These are phyloP conservation scores for Ovis aries DNA, from an alignment of 2,113 vertebrate species.

Conservation along the genomic window ARS-UI_Ramb_v3.0 NC_082741.1:10321501-10322000, in stretches of 20 bases:
- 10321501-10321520: too few relatives aligned
- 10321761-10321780: neutral
- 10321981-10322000: too few relatives aligned
- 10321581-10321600: neutral
- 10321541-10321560: neutral
- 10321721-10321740: neutral
- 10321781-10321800: neutral
- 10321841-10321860: neutral
- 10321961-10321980: too few relatives aligned
- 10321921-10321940: too few relatives aligned
- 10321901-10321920: neutral
- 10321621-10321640: neutral
- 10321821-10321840: accelerated
- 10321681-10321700: neutral
- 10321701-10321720: neutral
- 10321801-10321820: neutral
- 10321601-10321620: neutral
- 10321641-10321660: neutral
- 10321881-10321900: neutral
- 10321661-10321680: neutral
- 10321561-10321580: neutral
- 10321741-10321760: neutral
- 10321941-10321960: too few relatives aligned
- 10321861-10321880: neutral
- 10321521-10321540: neutral